phyloP scores from a whole-genome alignment of 2,797 vertebrate genomes.

The Sebastolobus altivelis region DNA sequence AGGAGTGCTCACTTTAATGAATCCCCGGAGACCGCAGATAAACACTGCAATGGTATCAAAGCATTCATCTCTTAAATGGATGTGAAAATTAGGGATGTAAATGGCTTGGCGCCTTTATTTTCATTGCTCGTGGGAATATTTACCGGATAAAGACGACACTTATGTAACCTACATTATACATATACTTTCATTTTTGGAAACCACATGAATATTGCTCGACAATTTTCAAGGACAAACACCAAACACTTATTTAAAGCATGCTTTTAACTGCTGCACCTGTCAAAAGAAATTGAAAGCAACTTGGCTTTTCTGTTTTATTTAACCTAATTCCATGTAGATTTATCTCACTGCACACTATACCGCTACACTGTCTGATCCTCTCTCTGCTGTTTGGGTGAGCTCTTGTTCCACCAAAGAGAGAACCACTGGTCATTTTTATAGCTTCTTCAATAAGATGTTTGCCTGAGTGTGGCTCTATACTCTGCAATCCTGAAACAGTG shows the following conservation, averaged over 20 bases:
- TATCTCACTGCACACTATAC: background rate
- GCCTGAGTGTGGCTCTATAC: conserved; percentile 80
- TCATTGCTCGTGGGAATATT: conserved; percentile 87
- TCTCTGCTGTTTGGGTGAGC: conserved; percentile 35
- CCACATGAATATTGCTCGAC: conserved; percentile 55
- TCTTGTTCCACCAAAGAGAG: conserved; percentile 54
- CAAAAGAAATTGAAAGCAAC: conserved; percentile 35
- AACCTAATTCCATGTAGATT: conserved; percentile 35
- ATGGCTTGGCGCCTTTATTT: conserved; percentile 90
- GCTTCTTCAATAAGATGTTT: conserved; percentile 81
- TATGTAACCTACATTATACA: conserved; percentile 84
- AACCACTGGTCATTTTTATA: conserved; percentile 60
- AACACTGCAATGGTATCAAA: conserved; percentile 97
- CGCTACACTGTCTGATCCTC: background rate
- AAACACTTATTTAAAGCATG: conserved; percentile 63
- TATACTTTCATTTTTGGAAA: conserved; percentile 72
- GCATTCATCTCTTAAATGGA: conserved; percentile 98
- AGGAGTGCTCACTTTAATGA: conserved; percentile 96
- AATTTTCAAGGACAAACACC: conserved; percentile 80
- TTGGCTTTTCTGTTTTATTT: conserved; percentile 34
- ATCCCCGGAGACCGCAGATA: conserved; percentile 94
- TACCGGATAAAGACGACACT: conserved; percentile 84
- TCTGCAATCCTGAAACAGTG: conserved; percentile 82
- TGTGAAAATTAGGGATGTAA: conserved; percentile 95
- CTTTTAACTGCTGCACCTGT: conserved; percentile 57